Percentiles rank a stretch among this genome's conserved stretches.
Conservation (phyloP, 2,888 invertebrate genomes). For the Cybosia mesomella region DNA sequence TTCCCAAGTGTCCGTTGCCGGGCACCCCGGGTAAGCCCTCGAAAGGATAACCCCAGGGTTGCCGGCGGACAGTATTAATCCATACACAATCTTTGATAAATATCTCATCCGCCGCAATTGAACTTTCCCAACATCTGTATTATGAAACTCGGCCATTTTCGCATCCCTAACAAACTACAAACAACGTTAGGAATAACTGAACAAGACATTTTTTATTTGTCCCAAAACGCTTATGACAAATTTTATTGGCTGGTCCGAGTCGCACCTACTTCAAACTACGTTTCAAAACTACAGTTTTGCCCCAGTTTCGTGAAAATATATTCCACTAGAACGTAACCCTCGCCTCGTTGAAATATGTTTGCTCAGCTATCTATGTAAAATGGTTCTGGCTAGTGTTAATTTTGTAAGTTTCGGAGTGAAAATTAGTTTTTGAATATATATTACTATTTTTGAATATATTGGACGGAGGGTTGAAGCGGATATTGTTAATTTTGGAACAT, state of each 20-base stretch:
- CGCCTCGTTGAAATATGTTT: slow-evolving; percentile 48
- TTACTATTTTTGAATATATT: slow-evolving; percentile 1
- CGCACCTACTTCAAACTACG: slow-evolving; percentile 48
- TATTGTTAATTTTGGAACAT: neutral
- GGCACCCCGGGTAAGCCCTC: no score
- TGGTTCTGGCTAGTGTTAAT: slow-evolving; percentile 41
- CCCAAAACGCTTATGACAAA: slow-evolving; percentile 55
- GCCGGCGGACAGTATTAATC: no score
- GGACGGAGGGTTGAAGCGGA: neutral
- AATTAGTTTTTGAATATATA: slow-evolving; percentile 12
- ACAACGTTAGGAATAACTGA: slow-evolving; percentile 30
- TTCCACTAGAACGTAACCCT: slow-evolving; percentile 45
- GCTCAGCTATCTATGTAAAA: slow-evolving; percentile 42
- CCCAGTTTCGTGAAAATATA: slow-evolving; percentile 51
- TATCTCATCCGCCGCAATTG: slow-evolving; percentile 8
- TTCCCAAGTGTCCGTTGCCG: no score
- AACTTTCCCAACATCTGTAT: slow-evolving; percentile 13
- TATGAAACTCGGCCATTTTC: slow-evolving; percentile 2
- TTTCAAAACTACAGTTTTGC: slow-evolving; percentile 55
- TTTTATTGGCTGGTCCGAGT: slow-evolving; percentile 52
- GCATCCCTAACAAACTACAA: slow-evolving; percentile 11
- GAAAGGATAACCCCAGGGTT: no score
- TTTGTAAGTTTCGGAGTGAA: slow-evolving; percentile 20
- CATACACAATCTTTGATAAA: neutral
- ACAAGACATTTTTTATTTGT: slow-evolving; percentile 49